A percentile compares a stretch with the other conserved stretches of the same genome.
phyloP scores from a whole-genome alignment of 2,888 invertebrate genomes.

The Pachymerium ferrugineum region DNA sequence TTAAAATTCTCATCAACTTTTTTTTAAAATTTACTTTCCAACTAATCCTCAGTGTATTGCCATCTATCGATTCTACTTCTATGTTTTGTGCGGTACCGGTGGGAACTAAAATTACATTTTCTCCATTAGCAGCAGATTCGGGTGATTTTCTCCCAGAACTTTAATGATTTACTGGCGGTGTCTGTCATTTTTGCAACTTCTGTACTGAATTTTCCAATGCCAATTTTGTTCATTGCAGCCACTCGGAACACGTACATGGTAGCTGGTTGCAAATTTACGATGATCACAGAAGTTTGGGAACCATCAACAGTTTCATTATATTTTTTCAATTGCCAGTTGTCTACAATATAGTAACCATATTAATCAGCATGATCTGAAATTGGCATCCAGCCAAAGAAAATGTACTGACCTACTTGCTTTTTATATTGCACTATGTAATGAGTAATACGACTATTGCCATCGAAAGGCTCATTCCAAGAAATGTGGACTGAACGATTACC shows the following conservation, averaged over 20 bases:
- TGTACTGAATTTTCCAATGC: not conserved
- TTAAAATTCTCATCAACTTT: not conserved
- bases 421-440: conserved; percentile 32
- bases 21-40: not conserved
- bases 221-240: not conserved
- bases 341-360: not conserved
- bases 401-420: not conserved
- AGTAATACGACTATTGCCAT: conserved; percentile 32
- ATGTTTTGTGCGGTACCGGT: not conserved
- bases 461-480: conserved; percentile 29
- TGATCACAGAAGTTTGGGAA: not conserved
- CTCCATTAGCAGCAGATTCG: no score
- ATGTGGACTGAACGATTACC: no score
- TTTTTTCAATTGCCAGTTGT: not conserved
- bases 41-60: not conserved
- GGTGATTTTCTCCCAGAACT: not conserved
- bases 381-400: no score
- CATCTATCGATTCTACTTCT: not conserved
- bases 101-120: not conserved
- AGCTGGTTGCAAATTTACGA: not conserved
- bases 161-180: not conserved
- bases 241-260: not conserved
- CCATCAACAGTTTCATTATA: not conserved
- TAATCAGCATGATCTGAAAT: no score
- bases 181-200: not conserved